Percentiles rank a stretch among this genome's conserved stretches.
These are phyloP conservation scores for Eristalis arbustorum DNA, from an alignment of 2,888 invertebrate genomes.

Conservation along the genomic window DNA sequence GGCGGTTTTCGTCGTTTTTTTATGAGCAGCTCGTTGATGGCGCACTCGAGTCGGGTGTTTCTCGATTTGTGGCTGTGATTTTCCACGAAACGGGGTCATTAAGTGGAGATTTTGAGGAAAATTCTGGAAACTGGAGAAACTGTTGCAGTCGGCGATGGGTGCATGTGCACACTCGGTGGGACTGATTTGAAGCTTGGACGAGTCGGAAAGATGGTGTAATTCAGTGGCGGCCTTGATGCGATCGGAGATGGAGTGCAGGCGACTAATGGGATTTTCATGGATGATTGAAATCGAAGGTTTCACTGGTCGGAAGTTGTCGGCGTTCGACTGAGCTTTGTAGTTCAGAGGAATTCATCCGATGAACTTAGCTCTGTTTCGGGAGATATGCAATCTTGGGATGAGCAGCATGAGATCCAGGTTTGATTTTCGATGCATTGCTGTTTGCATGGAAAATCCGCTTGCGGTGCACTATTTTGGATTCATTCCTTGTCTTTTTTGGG, in stretches of 20 bases:
- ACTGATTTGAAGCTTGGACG: slow-evolving; percentile 13
- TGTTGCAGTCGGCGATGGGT: slow-evolving; percentile 1
- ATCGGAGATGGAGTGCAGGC: background rate
- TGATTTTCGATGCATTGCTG: too few relatives aligned
- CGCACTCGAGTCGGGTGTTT: background rate
- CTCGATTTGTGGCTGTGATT: background rate
- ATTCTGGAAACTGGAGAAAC: background rate
- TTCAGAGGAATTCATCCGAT: background rate
- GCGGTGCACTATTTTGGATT: too few relatives aligned
- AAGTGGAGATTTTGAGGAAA: background rate
- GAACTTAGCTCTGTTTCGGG: too few relatives aligned
- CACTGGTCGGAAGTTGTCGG: background rate
- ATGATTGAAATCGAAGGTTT: background rate
- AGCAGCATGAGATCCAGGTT: too few relatives aligned
- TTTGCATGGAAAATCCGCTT: too few relatives aligned
- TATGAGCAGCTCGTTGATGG: background rate
- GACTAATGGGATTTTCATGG: background rate
- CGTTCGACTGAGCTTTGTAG: background rate
- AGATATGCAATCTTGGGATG: too few relatives aligned
- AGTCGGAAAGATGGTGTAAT: background rate
- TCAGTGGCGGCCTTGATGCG: background rate
- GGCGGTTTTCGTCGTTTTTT: background rate
- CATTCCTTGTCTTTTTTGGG: too few relatives aligned
- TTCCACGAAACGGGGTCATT: background rate
- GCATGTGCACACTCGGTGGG: background rate